These are phyloP conservation scores for Podarcis raffonei DNA, from an alignment of 2,113 vertebrate species.

Conservation along the genomic window DNA sequence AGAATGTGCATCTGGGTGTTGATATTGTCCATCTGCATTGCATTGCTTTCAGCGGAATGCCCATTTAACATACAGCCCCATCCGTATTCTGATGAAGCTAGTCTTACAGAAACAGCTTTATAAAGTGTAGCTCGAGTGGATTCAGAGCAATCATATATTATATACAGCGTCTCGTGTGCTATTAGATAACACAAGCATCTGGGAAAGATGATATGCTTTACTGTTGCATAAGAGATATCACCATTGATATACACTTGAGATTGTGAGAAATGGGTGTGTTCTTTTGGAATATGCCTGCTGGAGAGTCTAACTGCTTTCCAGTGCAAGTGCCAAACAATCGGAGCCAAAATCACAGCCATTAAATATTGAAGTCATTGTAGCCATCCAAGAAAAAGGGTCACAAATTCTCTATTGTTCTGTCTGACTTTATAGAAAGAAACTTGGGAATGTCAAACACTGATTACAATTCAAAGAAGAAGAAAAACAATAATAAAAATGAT, in stretches of 20 bases:
- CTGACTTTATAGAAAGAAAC: constrained; percentile 32
- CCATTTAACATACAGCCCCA: background rate
- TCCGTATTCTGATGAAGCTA: background rate
- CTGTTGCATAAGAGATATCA: constrained; percentile 31
- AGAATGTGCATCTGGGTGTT: background rate
- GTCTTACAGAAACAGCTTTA: background rate
- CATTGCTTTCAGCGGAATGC: background rate
- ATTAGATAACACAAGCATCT: background rate
- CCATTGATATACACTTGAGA: constrained; percentile 13
- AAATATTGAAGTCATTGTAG: constrained; percentile 49
- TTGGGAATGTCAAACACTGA: constrained; percentile 59
- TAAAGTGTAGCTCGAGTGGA: background rate
- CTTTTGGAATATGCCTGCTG: constrained; percentile 44
- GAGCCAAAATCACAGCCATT: constrained; percentile 58
- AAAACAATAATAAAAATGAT: constrained; percentile 48
- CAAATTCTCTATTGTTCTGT: constrained; percentile 56
- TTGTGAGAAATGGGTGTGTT: constrained; percentile 53
- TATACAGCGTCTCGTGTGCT: background rate
- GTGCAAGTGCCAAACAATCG: constrained; percentile 51
- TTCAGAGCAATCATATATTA: background rate
- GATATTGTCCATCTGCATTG: background rate
- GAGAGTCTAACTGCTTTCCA: constrained; percentile 52
- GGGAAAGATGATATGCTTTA: background rate
- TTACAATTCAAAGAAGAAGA: constrained; percentile 47
- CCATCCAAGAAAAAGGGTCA: constrained; percentile 60